These are phyloP conservation scores for Pocillopora meandrina DNA, from an alignment of 92 coral and sea anemone species.

Conservation along the genomic window DNA sequence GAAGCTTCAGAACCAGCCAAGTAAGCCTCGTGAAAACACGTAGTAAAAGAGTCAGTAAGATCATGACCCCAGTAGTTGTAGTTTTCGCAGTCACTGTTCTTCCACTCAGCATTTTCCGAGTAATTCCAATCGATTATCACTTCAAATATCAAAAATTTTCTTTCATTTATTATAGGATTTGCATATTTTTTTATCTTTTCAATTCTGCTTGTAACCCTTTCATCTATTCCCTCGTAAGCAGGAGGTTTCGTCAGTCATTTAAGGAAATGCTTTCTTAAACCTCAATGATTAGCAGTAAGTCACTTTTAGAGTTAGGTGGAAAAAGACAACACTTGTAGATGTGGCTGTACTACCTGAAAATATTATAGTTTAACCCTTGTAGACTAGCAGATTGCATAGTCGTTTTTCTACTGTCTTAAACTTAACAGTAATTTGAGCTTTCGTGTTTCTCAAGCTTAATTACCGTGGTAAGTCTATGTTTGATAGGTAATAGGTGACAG, in stretches of 20 bases:
- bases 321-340: no score
- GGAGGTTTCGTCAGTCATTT: conserved; percentile 48
- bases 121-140: conserved; percentile 13
- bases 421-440: no score
- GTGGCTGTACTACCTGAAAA: no score
- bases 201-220: conserved; percentile 57
- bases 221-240: conserved; percentile 49
- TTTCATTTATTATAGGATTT: conserved; percentile 35
- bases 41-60: conserved; percentile 37
- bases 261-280: background rate
- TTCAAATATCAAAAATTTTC: conserved; percentile 1
- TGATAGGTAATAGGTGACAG: no score
- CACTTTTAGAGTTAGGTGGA: no score
- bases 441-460: no score
- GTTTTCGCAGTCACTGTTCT: conserved; percentile 50
- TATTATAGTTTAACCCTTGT: no score
- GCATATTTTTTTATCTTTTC: conserved; percentile 37
- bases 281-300: background rate
- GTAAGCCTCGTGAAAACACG: conserved; percentile 2
- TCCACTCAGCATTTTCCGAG: conserved; percentile 48
- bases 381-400: no score
- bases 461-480: no score
- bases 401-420: no score
- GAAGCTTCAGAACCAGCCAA: conserved; percentile 5
- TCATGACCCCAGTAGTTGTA: conserved; percentile 59